These are phyloP conservation scores for Agriopis marginaria DNA, from an alignment of 2,888 invertebrate species.

Conservation along the genomic window DNA sequence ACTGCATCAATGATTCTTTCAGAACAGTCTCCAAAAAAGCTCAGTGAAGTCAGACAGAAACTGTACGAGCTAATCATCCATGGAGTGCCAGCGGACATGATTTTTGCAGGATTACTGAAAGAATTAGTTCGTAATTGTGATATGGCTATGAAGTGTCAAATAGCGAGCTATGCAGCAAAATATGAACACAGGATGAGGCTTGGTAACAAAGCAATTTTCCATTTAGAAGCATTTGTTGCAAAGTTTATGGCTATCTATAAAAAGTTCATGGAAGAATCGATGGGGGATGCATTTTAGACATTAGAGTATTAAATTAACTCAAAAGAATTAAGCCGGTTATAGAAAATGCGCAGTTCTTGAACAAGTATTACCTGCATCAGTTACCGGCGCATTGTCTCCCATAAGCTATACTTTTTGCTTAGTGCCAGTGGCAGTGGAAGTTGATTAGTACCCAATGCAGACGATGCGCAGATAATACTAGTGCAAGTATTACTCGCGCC, in stretches of 20 bases:
- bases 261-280: constrained; percentile 92
- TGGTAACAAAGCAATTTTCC: constrained; percentile 98
- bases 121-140: constrained; percentile 96
- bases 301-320: not conserved
- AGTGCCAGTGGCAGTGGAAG: too few species aligned
- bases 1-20: constrained; percentile 94
- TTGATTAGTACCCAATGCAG: too few species aligned
- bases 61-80: constrained; percentile 97
- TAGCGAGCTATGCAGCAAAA: constrained; percentile 94
- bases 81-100: constrained; percentile 96
- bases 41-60: constrained; percentile 94
- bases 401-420: too few species aligned
- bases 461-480: too few species aligned
- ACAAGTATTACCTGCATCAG: too few species aligned
- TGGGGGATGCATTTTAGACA: constrained; percentile 84
- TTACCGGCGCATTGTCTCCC: too few species aligned
- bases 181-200: constrained; percentile 97
- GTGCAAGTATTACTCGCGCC: too few species aligned
- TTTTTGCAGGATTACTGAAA: constrained; percentile 94
- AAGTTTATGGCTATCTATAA: constrained; percentile 98
- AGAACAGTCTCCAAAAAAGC: constrained; percentile 94
- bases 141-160: constrained; percentile 93
- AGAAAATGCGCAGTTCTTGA: too few species aligned
- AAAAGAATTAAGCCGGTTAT: too few species aligned
- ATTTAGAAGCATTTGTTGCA: constrained; percentile 98